Conservation (phyloP, 2,113 vertebrate species). For the Promerops cafer region DNA sequence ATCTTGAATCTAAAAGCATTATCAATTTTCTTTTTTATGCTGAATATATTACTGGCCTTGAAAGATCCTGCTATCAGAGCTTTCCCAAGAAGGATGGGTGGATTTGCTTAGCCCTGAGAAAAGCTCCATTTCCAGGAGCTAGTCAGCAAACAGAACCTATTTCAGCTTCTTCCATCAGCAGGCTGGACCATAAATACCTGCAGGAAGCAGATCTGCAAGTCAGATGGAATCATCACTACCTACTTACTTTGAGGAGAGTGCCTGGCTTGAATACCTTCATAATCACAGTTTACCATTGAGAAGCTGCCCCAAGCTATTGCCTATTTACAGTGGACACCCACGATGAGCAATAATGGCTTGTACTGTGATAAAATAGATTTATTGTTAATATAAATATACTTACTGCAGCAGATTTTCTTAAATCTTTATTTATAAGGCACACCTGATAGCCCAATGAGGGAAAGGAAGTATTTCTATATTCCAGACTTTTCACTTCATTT, state of each 20-base stretch:
- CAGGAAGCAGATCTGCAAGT: background rate
- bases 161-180: conserved; percentile 22
- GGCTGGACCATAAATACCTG: background rate
- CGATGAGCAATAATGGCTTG: conserved; percentile 59
- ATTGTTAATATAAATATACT: conserved; percentile 51
- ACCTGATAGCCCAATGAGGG: background rate
- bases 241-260: background rate
- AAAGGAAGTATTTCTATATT: background rate
- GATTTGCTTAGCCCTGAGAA: background rate
- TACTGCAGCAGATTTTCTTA: conserved; percentile 53
- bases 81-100: background rate
- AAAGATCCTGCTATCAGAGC: background rate
- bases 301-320: conserved; percentile 52
- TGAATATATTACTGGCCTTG: background rate
- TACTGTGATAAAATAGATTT: conserved; percentile 47
- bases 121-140: conserved; percentile 11
- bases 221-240: background rate
- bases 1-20: background rate
- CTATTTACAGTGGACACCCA: conserved; percentile 54
- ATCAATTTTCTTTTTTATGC: background rate
- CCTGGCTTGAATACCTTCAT: conserved; percentile 57
- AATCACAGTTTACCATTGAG: conserved; percentile 59
- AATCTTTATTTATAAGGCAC: conserved; percentile 57
- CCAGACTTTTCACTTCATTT: conserved; percentile 27
- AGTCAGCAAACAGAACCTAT: background rate